These are phyloP conservation scores for Artemia franciscana DNA, from an alignment of 1,140 invertebrate species.

Conservation along the genomic window DNA sequence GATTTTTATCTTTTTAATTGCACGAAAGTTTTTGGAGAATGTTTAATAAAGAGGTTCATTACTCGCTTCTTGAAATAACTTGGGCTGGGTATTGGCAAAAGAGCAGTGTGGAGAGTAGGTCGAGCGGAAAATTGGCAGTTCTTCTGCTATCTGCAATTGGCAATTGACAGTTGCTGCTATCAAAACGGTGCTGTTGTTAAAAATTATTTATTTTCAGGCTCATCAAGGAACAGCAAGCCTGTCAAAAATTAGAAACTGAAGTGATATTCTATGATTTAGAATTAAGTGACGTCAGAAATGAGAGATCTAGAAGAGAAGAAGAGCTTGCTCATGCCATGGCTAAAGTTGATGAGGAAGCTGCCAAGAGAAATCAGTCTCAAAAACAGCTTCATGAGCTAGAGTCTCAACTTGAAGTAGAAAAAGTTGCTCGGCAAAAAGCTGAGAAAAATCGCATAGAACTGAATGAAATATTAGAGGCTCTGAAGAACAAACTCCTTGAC, in stretches of 20 bases:
- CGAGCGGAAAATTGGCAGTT: no score
- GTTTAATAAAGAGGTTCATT: no score
- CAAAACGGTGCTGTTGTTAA: no score
- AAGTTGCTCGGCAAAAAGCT: slow-evolving; percentile 62
- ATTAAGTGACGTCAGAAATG: slow-evolving; percentile 67
- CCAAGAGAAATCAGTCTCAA: slow-evolving; percentile 51
- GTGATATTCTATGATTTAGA: slow-evolving; percentile 53
- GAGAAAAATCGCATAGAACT: slow-evolving; percentile 83
- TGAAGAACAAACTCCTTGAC: slow-evolving; percentile 87
- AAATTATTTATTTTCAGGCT: slow-evolving; percentile 22
- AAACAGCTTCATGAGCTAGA: slow-evolving; percentile 77
- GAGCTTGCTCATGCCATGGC: slow-evolving; percentile 67
- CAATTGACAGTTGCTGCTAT: no score
- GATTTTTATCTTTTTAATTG: no score
- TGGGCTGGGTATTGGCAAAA: no score
- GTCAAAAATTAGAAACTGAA: slow-evolving; percentile 76
- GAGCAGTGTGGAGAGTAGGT: no score
- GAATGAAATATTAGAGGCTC: slow-evolving; percentile 83
- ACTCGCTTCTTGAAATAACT: no score
- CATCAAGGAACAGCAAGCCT: slow-evolving; percentile 69
- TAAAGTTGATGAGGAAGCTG: slow-evolving; percentile 73
- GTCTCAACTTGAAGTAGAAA: slow-evolving; percentile 72
- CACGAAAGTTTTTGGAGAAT: no score
- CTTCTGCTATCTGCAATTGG: no score
- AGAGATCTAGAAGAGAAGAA: slow-evolving; percentile 76